Evolutionary conservation across 2,888 invertebrate species (phyloP).

Genomic region (Epirrhoe tristata): DNA sequence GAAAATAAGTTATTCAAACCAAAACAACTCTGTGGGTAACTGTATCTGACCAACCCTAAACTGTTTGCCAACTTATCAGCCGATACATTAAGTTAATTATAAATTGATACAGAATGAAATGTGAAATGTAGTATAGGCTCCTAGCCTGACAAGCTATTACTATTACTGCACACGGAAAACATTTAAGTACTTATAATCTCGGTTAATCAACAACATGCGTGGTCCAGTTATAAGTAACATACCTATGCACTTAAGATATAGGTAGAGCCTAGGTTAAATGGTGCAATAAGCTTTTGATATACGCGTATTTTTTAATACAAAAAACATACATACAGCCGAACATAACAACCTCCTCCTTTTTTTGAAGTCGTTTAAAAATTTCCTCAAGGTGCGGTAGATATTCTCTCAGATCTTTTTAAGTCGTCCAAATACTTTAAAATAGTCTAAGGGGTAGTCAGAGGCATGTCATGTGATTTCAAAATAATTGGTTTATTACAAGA

Average conservation of each 20-base stretch:
- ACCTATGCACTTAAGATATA: constrained; percentile 6
- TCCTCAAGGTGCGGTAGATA: too few species aligned
- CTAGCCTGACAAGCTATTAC: constrained; percentile 33
- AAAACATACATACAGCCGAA: too few species aligned
- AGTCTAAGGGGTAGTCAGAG: too few species aligned
- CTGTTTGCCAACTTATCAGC: constrained; percentile 30
- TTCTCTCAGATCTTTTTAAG: too few species aligned
- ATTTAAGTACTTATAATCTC: constrained; percentile 32
- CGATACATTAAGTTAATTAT: constrained; percentile 39
- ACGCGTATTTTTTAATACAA: too few species aligned
- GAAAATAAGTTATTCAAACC: too few species aligned
- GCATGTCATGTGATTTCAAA: too few species aligned
- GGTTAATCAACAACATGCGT: constrained; percentile 32
- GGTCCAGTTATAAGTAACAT: constrained; percentile 32
- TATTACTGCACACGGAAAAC: constrained; percentile 44
- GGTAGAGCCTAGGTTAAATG: neutral
- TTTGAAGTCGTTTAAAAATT: too few species aligned
- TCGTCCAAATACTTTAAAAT: too few species aligned
- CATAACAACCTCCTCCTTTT: too few species aligned
- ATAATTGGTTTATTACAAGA: too few species aligned
- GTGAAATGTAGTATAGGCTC: constrained; percentile 23
- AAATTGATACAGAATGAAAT: constrained; percentile 31
- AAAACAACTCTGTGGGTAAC: neutral
- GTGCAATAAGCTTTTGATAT: too few species aligned
- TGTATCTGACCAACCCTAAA: constrained; percentile 5